These are phyloP conservation scores for Eustalomyia histrio DNA, from an alignment of 2,888 invertebrate species.

Conservation along the genomic window DNA sequence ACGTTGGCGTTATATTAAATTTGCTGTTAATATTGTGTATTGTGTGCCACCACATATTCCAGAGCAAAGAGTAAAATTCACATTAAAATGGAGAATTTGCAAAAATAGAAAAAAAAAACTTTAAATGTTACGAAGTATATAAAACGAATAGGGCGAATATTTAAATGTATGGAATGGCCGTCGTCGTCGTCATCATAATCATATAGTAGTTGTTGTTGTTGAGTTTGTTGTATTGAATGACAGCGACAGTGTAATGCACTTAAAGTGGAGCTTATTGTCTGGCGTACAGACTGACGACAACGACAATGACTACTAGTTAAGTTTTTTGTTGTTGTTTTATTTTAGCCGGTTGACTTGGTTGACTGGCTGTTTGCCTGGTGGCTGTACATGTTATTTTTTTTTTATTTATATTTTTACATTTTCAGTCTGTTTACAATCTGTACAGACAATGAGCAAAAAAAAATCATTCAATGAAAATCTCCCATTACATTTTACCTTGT, in stretches of 20 bases:
- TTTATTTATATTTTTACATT: conserved; percentile 6
- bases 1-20: conserved; percentile 15
- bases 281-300: conserved; percentile 47
- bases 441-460: conserved; percentile 2
- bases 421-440: conserved; percentile 31
- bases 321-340: conserved; percentile 14
- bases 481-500: conserved; percentile 23
- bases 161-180: neutral
- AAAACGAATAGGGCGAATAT: conserved; percentile 16
- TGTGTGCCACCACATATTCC: neutral
- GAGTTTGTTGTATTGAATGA: conserved; percentile 33
- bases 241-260: conserved; percentile 61
- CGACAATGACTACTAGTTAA: conserved; percentile 44
- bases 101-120: neutral
- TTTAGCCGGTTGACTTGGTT: conserved; percentile 45
- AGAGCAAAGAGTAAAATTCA: conserved; percentile 5
- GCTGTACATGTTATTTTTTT: conserved; percentile 52
- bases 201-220: conserved; percentile 2
- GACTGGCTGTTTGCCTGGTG: conserved; percentile 57
- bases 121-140: conserved; percentile 7
- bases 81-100: conserved; percentile 15
- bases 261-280: conserved; percentile 63
- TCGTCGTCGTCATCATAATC: neutral
- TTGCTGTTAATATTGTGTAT: neutral
- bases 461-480: conserved; percentile 52